Percentiles rank a stretch among this genome's conserved stretches.
These are phyloP conservation scores for Siphlonurus alternatus DNA, from an alignment of 2,888 invertebrate genomes.

Conservation along the genomic window DNA sequence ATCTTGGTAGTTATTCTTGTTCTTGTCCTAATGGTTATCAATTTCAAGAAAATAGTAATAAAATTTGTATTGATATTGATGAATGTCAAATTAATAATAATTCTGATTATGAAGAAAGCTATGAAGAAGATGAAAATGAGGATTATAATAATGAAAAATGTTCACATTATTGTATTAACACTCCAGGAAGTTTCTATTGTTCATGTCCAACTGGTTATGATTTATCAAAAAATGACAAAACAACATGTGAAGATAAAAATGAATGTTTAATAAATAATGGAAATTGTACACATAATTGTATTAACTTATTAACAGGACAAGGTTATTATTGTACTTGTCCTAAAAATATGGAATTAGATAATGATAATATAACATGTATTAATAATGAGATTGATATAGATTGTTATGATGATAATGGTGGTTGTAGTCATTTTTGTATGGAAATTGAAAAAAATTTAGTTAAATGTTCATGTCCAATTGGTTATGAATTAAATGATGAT, in stretches of 20 bases:
- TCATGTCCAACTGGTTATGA: not conserved
- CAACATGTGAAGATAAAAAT: not conserved
- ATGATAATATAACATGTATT: not conserved
- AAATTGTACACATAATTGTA: not conserved
- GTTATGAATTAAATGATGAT: not conserved
- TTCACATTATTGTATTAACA: not conserved
- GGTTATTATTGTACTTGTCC: not conserved
- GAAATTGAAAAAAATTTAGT: not conserved
- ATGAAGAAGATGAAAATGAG: not conserved
- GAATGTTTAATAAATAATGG: not conserved
- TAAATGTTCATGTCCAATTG: conserved; percentile 18
- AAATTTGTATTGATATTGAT: not conserved
- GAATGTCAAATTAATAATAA: not conserved
- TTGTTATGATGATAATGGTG: not conserved
- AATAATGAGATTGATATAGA: not conserved
- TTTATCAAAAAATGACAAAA: not conserved
- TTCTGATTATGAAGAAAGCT: not conserved
- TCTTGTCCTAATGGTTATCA: not conserved
- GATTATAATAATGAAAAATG: not conserved
- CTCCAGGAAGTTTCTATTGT: not conserved
- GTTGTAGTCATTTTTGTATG: not conserved
- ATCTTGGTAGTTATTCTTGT: not conserved
- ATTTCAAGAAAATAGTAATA: not conserved
- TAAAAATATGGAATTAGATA: not conserved
- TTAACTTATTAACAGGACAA: not conserved